Evolutionary conservation across 1,140 invertebrate species (phyloP).

Genomic region (Lanistes nyassanus): DNA sequence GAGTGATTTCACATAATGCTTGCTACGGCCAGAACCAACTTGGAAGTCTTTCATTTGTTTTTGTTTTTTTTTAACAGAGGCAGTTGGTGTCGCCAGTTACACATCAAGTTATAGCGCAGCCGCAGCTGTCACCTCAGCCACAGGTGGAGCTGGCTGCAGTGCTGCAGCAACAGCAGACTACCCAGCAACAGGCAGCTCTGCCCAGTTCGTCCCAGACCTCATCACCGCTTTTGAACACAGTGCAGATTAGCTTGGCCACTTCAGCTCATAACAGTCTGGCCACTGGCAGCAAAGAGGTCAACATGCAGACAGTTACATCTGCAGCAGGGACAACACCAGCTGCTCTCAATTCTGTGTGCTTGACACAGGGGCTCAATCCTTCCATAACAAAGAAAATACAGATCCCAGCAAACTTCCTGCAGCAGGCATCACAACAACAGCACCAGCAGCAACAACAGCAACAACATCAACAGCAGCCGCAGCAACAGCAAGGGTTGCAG

Average conservation of each 20-base stretch:
- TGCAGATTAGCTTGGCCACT: slow-evolving; percentile 30
- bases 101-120: slow-evolving; percentile 12
- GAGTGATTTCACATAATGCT: no score
- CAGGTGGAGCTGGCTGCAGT: slow-evolving; percentile 10
- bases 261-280: neutral
- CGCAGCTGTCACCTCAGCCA: slow-evolving; percentile 14
- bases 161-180: slow-evolving; percentile 17
- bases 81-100: slow-evolving; percentile 10
- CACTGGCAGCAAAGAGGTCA: slow-evolving; percentile 6
- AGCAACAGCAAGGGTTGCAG: slow-evolving; percentile 26
- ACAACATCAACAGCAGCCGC: slow-evolving; percentile 22
- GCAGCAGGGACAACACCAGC: slow-evolving; percentile 1
- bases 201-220: slow-evolving; percentile 5
- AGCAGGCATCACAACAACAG: slow-evolving; percentile 43
- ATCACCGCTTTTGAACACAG: slow-evolving; percentile 22
- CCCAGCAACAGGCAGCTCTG: slow-evolving; percentile 10
- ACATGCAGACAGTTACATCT: slow-evolving; percentile 12
- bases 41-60: no score
- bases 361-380: neutral
- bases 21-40: no score
- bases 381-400: slow-evolving; percentile 16
- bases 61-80: neutral
- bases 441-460: slow-evolving; percentile 27
- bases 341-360: neutral
- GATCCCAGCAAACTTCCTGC: slow-evolving; percentile 39